Base-by-base conservation (phyloP, 2,797 vertebrate genomes). In the Coreius guichenoti region DNA sequence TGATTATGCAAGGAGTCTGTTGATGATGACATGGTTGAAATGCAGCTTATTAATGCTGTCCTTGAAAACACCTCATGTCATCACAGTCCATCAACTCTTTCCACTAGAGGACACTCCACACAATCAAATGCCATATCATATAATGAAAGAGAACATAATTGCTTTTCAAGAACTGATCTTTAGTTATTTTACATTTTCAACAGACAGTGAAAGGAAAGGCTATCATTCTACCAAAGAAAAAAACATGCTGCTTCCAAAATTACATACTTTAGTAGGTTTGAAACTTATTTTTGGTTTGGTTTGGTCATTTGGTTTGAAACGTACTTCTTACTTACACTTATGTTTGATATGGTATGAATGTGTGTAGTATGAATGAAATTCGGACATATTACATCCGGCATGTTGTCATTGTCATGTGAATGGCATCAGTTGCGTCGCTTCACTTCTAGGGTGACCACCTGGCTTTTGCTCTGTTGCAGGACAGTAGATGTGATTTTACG, bases 91-190 rank as follows among this genome's bases (percentile, higher is more conserved):
- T 61, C 63, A 65, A 33, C 5, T 51, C 26, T 36, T 63, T 78
- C 85, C 87, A 84, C 85, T 76, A 88, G 86, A 73, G 70, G 84
- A 80, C 80, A 54, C 81, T 76, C 47, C 39, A 73, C 61, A 49
- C 82, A 84, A 45, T 86, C 16, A 51, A 77, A 81, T 49, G 6
- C 16, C 8, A 26, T 69, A 31, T 61, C 29, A 56, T 43, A 85
- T 9, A 77, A 76, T 74, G 65, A 23, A 26, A 61, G 29, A 33
- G n/a, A 72, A 23, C 17, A 56, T 21, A 65, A 80, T 49, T 84
- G 72, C 61, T 76, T 76, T 75, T 65, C 17, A 72, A 67, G 39
- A 29, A 49, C 21, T 65, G 43, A 49, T 51, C 26, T 36, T 83
- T 36, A 63, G 43, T 67, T 76, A 5, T 17, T 43, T 49, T 4